Evolutionary conservation across 2,888 invertebrate species (phyloP), one percentile per base, ranked within the genome.

Genomic region (Holacanthella duospinosa): DNA sequence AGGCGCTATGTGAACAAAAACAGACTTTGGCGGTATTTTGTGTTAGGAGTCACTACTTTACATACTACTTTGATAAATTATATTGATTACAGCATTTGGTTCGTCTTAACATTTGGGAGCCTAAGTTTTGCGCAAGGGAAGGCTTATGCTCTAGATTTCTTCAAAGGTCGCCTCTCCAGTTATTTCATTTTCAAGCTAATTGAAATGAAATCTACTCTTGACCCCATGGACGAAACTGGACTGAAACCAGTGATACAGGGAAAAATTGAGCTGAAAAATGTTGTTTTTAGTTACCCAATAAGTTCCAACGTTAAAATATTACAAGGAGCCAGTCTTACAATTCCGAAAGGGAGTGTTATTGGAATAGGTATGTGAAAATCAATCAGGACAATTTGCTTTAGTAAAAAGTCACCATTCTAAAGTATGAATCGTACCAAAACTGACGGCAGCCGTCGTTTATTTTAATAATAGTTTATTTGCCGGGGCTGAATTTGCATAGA

Each of bases 291-390:
- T 36, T 93, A 93, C 76, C 92, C 93, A 0, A 85, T 87, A 1
- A 80, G 93, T 60, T 83, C 83, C 1, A 83, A 84, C 72, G 80
- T 85, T 3, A 79, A 80, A 66, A 86, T 93, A 0, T 78, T 93
- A 1, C 82, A 84, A 71, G 84, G 82, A 0, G 76, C 89, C 0
- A 77, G 82, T 65, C 78, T 89, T 24, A 64, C 66, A 43, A 64
- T 72, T 3, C 55, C 62, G 12, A 64, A 69, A 12, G 71, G 70
- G 80, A 83, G 86, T 76, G 88, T 87, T 0, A 78, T 89, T 1
- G 89, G 89, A 0, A 75, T 90, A 19, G 88, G 89, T 1, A 93
- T 87, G n/a, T n/a, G n/a, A n/a, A n/a, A n/a, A n/a, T n/a, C n/a
- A n/a, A n/a, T n/a, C n/a, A n/a, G n/a, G n/a, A n/a, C n/a, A n/a